Evolutionary conservation across 2,113 vertebrate species (phyloP).

Genomic region (Pangasianodon hypophthalmus): DNA sequence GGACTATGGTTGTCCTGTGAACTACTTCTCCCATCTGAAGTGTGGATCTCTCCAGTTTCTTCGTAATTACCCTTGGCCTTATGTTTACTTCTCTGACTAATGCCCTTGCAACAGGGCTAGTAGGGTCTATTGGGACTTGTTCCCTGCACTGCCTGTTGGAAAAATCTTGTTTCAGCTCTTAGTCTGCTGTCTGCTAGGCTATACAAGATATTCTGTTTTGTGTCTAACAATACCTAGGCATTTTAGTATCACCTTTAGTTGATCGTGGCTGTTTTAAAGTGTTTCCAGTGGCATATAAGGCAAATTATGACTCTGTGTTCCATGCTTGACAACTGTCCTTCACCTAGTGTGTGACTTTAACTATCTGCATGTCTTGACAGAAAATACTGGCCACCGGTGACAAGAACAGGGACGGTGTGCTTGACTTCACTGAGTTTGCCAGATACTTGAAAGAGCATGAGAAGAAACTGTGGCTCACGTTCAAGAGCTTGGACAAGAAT

Average conservation of each 20-base stretch:
- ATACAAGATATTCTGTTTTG: neutral
- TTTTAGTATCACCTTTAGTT: neutral
- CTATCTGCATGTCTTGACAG: constrained; percentile 64
- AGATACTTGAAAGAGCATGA: constrained; percentile 91
- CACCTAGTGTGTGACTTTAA: neutral
- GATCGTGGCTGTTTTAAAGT: neutral
- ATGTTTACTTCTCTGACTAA: neutral
- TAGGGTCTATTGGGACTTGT: too few relatives aligned
- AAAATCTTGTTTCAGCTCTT: neutral
- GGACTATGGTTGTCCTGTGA: neutral
- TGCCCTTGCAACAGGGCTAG: neutral
- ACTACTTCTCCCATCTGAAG: neutral
- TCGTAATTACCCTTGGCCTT: neutral
- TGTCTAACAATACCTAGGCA: neutral
- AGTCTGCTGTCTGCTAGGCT: neutral
- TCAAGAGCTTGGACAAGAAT: constrained; percentile 95
- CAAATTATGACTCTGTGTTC: neutral
- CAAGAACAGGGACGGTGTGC: constrained; percentile 79
- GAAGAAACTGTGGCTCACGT: constrained; percentile 90
- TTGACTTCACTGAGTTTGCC: constrained; percentile 90
- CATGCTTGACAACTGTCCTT: neutral
- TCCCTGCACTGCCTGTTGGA: neutral
- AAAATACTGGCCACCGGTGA: constrained; percentile 89
- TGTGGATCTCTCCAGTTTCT: neutral
- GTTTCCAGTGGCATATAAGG: neutral